These are phyloP conservation scores for Drosophila tropicalis DNA, from an alignment of 1,140 invertebrate species.

Conservation along the genomic window DNA sequence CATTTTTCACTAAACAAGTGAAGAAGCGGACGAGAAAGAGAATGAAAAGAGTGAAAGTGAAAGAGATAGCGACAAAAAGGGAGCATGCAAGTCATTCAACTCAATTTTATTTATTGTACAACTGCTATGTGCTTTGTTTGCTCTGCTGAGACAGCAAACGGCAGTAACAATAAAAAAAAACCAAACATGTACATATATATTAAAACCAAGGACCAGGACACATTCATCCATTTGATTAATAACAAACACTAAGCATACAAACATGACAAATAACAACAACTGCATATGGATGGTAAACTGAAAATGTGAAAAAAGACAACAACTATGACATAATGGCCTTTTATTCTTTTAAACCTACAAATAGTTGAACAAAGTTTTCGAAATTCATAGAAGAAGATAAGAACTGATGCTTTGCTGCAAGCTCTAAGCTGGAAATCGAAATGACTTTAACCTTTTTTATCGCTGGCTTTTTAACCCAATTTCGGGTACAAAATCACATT, in stretches of 20 bases:
- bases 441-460: too few species aligned
- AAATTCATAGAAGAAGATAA: too few species aligned
- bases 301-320: constrained; percentile 1
- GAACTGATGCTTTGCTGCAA: too few species aligned
- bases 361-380: too few species aligned
- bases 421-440: too few species aligned
- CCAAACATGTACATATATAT: not conserved
- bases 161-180: constrained; percentile 23
- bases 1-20: constrained; percentile 51
- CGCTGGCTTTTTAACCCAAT: too few species aligned
- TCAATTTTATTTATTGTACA: constrained; percentile 64
- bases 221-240: constrained; percentile 68
- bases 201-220: constrained; percentile 39
- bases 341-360: not conserved
- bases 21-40: not conserved
- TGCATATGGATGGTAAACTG: not conserved
- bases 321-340: not conserved
- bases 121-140: constrained; percentile 42
- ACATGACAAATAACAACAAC: constrained; percentile 20
- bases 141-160: constrained; percentile 33
- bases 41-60: not conserved
- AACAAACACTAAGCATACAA: constrained; percentile 55
- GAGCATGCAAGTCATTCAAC: constrained; percentile 66
- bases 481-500: too few species aligned
- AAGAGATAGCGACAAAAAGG: constrained; percentile 3